A percentile compares a stretch with the other conserved stretches of the same genome.
Conservation (phyloP, 1,140 invertebrate genomes). For the Coptotermes formosanus region DNA sequence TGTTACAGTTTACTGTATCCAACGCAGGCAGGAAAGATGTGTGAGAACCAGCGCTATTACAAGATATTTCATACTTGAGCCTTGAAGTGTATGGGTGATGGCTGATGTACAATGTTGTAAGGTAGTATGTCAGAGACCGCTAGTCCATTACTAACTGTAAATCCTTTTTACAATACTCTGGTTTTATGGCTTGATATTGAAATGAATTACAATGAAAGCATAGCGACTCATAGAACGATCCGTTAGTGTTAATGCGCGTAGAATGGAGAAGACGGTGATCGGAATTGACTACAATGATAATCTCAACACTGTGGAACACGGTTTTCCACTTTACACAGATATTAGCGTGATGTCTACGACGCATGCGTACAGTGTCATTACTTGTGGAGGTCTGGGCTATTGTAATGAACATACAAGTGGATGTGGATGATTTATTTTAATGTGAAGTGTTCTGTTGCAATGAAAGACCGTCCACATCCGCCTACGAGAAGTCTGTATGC, state of each 20-base stretch:
- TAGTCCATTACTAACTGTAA: not conserved
- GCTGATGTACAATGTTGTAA: no score
- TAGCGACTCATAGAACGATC: not conserved
- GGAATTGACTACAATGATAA: conserved; percentile 53
- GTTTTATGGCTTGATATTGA: not conserved
- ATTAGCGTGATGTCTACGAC: conserved; percentile 16
- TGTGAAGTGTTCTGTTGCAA: not conserved
- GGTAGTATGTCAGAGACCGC: no score
- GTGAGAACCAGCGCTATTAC: no score
- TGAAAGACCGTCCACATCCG: no score
- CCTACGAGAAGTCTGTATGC: no score
- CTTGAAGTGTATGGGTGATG: no score
- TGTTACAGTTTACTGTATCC: no score
- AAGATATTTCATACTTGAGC: no score
- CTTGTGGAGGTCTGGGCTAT: not conserved
- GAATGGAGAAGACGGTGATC: conserved; percentile 41
- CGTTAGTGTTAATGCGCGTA: conserved; percentile 5
- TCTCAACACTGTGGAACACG: conserved; percentile 47
- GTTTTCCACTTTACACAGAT: conserved; percentile 48
- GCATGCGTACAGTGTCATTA: conserved; percentile 10
- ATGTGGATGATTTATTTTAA: not conserved
- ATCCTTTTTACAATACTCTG: not conserved
- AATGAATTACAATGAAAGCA: not conserved
- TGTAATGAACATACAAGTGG: not conserved
- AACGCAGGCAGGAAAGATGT: no score